Base-by-base conservation (phyloP, 2,797 vertebrate genomes). In the Poecilia wingei region DNA sequence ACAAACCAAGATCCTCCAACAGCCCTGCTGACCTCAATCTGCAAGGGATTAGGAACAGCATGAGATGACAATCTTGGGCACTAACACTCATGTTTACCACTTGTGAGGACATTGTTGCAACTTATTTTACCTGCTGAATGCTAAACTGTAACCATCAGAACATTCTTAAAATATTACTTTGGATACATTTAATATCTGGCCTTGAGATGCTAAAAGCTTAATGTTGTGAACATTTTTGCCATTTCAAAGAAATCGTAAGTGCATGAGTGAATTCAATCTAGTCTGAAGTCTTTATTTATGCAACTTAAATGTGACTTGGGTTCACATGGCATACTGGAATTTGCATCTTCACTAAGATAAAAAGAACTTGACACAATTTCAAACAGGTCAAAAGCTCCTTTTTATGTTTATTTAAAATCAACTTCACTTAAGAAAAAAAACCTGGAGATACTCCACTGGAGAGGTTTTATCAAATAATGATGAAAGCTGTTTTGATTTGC, bases 21-120 rank as follows among this genome's bases (percentile, higher is more conserved):
- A 88, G 79, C 86, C 87, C 79, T 73, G 78, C 74, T 93, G 93
- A 93, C 94, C 94, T 93, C 91, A 94, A 94, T 94, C 92, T 94
- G 88, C 74, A 84, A 76, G 77, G 92, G 93, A 94, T 92, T 94
- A 92, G 77, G 86, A 88, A 84, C 87, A 85, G 77, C 70, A 84
- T 80, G 85, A 82, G 86, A 88, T 70, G 84, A 84, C 89, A 87
- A 90, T 84, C 77, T 80, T n/a, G 16, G 72, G 78, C 85, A 73
- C 71, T 78, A 74, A 77, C 80, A 74, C 55, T 71, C 53, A 74
- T 20, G 61, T 66, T 25, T 39, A 14, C 74, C 76, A 64, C 77
- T 82, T 82, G 31, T 68, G 57, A 25, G 78, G 59, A 84, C 70
- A 74, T 13, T 18, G 51, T 70, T 53, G 59, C 41, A 39, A 74